Base-by-base conservation (phyloP, 2,113 vertebrate genomes). In the Caretta caretta region DNA sequence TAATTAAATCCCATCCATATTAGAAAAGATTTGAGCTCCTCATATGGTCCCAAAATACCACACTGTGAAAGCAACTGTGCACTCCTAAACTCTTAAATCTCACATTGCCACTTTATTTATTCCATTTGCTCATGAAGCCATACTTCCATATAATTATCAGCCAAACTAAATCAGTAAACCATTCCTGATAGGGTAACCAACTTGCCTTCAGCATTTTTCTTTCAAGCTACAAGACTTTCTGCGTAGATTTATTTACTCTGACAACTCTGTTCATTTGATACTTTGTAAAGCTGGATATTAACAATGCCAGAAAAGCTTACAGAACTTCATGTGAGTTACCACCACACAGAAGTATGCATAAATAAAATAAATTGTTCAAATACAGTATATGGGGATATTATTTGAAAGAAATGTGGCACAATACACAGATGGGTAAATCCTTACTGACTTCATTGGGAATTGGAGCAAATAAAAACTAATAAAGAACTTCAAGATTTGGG, bases 161-260 rank as follows among this genome's bases (percentile, higher is more conserved):
- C 93, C 96, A 94, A 93, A 90, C 75, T 82, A 76, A 90, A 96
- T 89, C 93, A 93, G 85, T 75, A 90, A 93, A 92, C 81, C 56
- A 75, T 13, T 95, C 89, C 84, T 59, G 76, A 96, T 84, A 84
- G 90, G 50, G 35, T 48, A 89, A n/a, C 89, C 51, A 94, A 86
- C 75, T 96, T 79, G 97, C 96, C 96, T 95, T 96, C 85, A 94
- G 96, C 95, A 0, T 87, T 97, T 88, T 94, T 83, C 89, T 95
- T 86, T 46, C 62, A 92, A 95, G 83, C 57, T 83, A 38, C 31
- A 90, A 48, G 75, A 92, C 62, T 96, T 86, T 83, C n/a, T 35
- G 25, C 90, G 87, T 80, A 35, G 62, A 94, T 95, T 98, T 94
- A 97, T 96, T 92, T 81, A 93, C 29, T 80, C 82, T 93, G 96